A percentile compares a stretch with the other conserved stretches of the same genome.
These are phyloP conservation scores for Empidonax alnorum DNA, from an alignment of 2,113 vertebrate species.

Conservation along the genomic window DNA sequence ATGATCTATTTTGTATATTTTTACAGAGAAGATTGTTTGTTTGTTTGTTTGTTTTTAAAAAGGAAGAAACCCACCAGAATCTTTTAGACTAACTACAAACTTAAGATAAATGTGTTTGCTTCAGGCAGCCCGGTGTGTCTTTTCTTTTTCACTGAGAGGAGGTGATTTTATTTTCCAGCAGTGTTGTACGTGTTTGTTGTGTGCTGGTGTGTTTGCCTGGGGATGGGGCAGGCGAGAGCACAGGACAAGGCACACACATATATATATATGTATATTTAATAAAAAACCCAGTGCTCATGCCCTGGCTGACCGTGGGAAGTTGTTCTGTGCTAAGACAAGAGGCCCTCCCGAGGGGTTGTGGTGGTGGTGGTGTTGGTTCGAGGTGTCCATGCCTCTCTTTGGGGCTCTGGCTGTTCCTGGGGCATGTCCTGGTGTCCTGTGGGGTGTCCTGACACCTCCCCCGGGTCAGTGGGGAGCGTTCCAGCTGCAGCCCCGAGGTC, in stretches of 20 bases:
- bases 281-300: background rate
- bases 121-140: background rate
- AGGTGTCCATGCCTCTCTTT: background rate
- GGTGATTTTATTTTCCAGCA: background rate
- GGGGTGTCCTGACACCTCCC: background rate
- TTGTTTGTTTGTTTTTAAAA: background rate
- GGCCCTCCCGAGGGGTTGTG: accelerated
- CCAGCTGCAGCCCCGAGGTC: background rate
- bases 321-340: background rate
- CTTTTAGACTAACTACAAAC: background rate
- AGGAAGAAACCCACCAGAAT: background rate
- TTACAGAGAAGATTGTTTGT: background rate
- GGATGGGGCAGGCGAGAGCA: background rate
- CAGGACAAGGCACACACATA: background rate
- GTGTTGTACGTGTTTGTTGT: background rate
- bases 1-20: background rate
- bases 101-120: background rate
- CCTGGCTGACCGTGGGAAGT: background rate
- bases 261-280: background rate
- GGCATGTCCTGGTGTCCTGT: background rate
- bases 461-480: background rate
- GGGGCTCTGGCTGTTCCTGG: background rate
- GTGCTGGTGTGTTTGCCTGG: background rate
- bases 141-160: background rate
- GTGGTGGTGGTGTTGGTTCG: background rate